Percentiles rank a stretch among this genome's conserved stretches.
Evolutionary conservation across 2,113 vertebrate genomes (phyloP).

Genomic region (Nesospiza acunhae): DNA sequence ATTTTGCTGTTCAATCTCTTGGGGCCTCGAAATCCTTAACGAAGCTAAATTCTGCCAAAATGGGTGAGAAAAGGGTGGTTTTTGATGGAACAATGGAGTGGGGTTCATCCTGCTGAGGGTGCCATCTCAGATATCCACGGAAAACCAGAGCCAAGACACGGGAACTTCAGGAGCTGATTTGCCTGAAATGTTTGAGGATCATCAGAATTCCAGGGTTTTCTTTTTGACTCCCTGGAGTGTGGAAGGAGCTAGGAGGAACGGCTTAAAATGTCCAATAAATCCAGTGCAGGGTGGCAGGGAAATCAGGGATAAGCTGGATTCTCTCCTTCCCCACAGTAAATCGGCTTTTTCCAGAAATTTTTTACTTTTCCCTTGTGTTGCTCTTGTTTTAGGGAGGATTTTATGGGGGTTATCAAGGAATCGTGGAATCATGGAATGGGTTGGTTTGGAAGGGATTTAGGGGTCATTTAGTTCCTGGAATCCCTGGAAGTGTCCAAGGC

Average conservation of each 20-base stretch:
- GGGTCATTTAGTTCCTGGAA: neutral
- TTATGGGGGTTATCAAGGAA: neutral
- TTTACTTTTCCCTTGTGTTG: neutral
- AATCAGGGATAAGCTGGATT: neutral
- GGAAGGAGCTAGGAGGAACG: neutral
- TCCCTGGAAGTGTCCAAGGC: neutral
- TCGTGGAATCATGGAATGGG: neutral
- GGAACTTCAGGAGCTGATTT: neutral
- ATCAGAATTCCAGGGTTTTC: neutral
- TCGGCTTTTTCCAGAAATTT: rapidly evolving
- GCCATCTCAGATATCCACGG: neutral
- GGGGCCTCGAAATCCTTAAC: neutral
- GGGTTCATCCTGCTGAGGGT: neutral
- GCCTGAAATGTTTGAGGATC: neutral
- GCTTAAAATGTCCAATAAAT: neutral
- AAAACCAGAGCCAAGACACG: neutral
- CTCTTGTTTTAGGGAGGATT: neutral
- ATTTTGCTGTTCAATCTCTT: neutral
- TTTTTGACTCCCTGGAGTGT: neutral
- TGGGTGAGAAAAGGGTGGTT: neutral
- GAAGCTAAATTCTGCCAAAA: neutral
- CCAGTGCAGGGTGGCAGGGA: neutral
- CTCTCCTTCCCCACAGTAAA: neutral
- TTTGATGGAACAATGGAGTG: neutral
- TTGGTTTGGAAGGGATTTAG: neutral